Evolutionary conservation across 2,113 vertebrate genomes (phyloP), one percentile per base, ranked within the genome.

Genomic region (Pavo muticus): DNA sequence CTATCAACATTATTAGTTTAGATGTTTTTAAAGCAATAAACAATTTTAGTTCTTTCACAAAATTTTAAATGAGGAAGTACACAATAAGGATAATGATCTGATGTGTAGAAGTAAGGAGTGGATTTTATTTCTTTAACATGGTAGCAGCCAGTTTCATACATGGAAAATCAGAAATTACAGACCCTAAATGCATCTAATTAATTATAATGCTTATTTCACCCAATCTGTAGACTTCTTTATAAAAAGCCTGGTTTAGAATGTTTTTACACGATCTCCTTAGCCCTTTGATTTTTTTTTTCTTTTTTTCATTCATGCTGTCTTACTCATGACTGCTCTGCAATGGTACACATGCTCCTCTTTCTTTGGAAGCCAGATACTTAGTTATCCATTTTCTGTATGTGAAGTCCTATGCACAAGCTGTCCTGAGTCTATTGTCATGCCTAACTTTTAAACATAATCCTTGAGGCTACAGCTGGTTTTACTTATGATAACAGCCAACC

Each of bases 81-180:
- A 15, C 3, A 78, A 8, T 47, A 91, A 74, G 47, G 37, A 63
- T 73, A 63, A 70, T 65, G 25, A 44, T 71, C 35, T 47, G 18
- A 8, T 65, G 3, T 0, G 0, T 23, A 69, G 86, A 52, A 87
- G 13, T 52, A 42, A 50, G 18, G 57, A 14, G 1, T 16, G 1
- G 32, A 10, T 27, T 91, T 87, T 85, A 7, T 40, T 90, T 81
- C 27, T 10, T 63, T 17, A 52, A 9, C 35, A 35, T 35, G 35
- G 35, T 35, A 35, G 35, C 35, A 35, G 35, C 35, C 35, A 35
- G 35, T 35, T 35, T 35, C 35, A 35, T 35, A 35, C 35, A 35
- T 35, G 35, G 35, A 35, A 35, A 35, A 35, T 35, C 35, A 35
- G 35, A 35, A 35, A 35, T 35, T 35, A 35, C 35, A 35, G 35